Conservation (phyloP, 2,888 invertebrate species). For the Nomada ferruginata region DNA sequence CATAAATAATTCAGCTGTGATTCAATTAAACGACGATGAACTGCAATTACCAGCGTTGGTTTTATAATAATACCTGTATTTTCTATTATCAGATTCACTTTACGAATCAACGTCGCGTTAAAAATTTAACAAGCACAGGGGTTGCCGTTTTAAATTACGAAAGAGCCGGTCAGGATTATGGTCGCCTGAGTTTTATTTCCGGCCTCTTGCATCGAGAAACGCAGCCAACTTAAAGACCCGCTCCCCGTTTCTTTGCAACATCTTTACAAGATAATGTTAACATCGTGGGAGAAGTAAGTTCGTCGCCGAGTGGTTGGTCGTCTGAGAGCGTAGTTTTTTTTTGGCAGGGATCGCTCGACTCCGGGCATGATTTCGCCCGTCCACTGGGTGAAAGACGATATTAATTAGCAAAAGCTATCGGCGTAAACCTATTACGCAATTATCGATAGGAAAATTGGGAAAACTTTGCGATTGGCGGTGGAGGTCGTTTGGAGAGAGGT, state of each 20-base stretch:
- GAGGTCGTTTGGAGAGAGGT: not conserved
- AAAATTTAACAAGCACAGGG: conserved; percentile 2
- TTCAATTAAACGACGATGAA: conserved; percentile 10
- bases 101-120: conserved; percentile 1
- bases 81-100: too few relatives aligned
- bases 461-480: conserved; percentile 3
- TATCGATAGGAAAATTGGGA: conserved; percentile 14
- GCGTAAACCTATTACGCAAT: conserved; percentile 22
- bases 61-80: not conserved
- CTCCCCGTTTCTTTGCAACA: not conserved
- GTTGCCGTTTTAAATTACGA: not conserved
- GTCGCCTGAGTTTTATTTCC: not conserved
- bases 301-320: conserved; percentile 4
- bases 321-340: not conserved
- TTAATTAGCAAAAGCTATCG: conserved; percentile 34
- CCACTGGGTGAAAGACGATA: conserved; percentile 5
- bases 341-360: conserved; percentile 29
- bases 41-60: not conserved
- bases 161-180: not conserved
- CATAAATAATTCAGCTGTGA: not conserved
- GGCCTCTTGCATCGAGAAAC: not conserved
- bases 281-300: conserved; percentile 27
- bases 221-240: not conserved
- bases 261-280: conserved; percentile 19
- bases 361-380: not conserved